Conservation (phyloP, 2,113 vertebrate species). For the Sakesphorus luctuosus region DNA sequence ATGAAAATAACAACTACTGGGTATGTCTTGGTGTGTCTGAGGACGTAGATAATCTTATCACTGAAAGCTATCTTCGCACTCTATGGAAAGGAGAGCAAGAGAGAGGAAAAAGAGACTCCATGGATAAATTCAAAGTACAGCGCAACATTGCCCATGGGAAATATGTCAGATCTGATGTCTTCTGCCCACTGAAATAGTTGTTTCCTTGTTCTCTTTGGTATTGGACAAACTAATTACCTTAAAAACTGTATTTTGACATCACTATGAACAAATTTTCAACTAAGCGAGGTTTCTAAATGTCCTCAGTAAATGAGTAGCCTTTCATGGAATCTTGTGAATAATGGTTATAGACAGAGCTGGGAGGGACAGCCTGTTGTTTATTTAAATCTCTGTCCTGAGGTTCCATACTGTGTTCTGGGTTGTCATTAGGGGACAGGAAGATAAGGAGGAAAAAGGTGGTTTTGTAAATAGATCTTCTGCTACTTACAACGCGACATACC, state of each 20-base stretch:
- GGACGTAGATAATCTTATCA: neutral
- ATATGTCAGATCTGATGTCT: neutral
- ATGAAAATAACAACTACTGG: neutral
- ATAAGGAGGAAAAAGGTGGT: neutral
- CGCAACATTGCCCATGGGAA: neutral
- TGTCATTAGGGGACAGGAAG: neutral
- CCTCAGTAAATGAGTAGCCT: neutral
- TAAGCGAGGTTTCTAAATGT: neutral
- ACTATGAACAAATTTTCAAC: neutral
- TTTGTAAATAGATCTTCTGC: neutral
- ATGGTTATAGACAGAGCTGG: neutral
- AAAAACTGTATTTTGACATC: neutral
- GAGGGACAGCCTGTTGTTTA: neutral
- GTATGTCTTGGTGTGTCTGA: neutral
- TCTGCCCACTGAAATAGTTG: neutral
- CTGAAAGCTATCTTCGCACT: neutral
- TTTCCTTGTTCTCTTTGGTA: neutral
- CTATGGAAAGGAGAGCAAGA: neutral
- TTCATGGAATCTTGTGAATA: neutral
- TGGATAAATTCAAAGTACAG: fast-evolving
- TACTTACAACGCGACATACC: neutral
- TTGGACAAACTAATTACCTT: neutral
- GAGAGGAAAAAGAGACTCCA: neutral
- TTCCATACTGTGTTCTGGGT: neutral
- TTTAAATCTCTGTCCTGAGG: neutral